A percentile compares a stretch with the other conserved stretches of the same genome.
Evolutionary conservation across 2,797 vertebrate genomes (phyloP).

Genomic region (Erethizon dorsatum): DNA sequence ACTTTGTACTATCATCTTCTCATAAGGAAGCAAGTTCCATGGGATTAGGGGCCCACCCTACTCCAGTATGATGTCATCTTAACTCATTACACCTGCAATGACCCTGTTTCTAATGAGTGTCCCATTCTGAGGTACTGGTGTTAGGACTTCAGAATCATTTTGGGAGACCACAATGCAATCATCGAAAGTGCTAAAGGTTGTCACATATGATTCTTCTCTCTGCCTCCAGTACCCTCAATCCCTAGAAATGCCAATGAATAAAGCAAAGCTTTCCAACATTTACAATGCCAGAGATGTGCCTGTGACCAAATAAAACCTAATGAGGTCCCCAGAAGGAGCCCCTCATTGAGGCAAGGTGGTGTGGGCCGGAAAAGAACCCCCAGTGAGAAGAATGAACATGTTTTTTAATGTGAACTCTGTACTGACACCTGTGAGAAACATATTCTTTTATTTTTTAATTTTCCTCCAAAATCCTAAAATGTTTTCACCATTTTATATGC

Average conservation of each 20-base stretch:
- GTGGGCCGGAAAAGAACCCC: neutral
- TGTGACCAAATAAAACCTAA: neutral
- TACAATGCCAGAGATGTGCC: neutral
- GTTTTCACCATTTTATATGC: neutral
- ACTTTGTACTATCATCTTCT: neutral
- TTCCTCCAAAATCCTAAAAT: neutral
- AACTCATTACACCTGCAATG: neutral
- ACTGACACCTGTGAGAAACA: neutral
- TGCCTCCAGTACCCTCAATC: neutral
- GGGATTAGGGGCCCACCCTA: neutral
- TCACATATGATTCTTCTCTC: neutral
- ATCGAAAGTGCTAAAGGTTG: neutral
- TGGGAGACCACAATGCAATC: neutral
- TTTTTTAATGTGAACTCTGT: neutral
- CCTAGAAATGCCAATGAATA: conserved; percentile 5
- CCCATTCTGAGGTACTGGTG: neutral
- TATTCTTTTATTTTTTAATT: neutral
- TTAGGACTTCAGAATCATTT: neutral
- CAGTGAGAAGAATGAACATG: neutral
- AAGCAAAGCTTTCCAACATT: conserved; percentile 23
- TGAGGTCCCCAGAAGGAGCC: neutral
- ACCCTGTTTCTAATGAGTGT: neutral
- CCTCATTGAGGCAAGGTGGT: neutral
- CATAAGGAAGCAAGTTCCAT: neutral
- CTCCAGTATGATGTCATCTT: neutral